A percentile compares a stretch with the other conserved stretches of the same genome.
Evolutionary conservation across 2,797 vertebrate species (phyloP).

Genomic region (Acanthurus tractus): DNA sequence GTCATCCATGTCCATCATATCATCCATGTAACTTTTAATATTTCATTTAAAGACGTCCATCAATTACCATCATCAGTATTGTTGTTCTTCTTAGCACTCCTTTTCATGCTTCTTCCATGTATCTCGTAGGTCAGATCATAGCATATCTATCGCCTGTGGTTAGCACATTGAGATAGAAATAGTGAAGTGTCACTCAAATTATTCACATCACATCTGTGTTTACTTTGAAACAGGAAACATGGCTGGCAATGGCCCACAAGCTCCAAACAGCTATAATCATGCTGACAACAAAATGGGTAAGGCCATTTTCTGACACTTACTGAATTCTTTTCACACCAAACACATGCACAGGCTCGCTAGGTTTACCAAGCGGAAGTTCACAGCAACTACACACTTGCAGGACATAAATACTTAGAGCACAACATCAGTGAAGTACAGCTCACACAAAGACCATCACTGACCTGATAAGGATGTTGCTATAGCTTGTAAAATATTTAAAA

Average conservation of each 20-base stretch:
- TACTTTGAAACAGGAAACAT: slow-evolving; percentile 80
- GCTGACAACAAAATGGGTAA: slow-evolving; percentile 93
- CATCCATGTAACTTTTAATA: neutral
- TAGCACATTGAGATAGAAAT: neutral
- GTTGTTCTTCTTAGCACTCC: neutral
- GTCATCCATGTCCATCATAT: neutral
- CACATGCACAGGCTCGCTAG: neutral
- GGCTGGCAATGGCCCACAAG: slow-evolving; percentile 83
- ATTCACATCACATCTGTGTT: slow-evolving; percentile 48
- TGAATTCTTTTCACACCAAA: slow-evolving; percentile 9
- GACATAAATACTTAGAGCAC: neutral
- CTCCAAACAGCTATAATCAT: slow-evolving; percentile 90
- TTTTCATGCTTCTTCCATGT: neutral
- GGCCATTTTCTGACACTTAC: slow-evolving; percentile 46
- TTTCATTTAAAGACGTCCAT: neutral
- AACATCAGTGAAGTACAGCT: no score
- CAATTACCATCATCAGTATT: neutral
- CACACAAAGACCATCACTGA: no score
- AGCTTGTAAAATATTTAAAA: no score
- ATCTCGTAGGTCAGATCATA: slow-evolving; percentile 15
- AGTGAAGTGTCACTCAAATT: slow-evolving; percentile 2
- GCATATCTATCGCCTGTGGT: slow-evolving; percentile 10
- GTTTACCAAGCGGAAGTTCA: neutral
- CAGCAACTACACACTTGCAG: no score
- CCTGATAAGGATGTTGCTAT: no score